These are phyloP conservation scores for Ormia ochracea DNA, from an alignment of 2,888 invertebrate species.

Conservation along the genomic window DNA sequence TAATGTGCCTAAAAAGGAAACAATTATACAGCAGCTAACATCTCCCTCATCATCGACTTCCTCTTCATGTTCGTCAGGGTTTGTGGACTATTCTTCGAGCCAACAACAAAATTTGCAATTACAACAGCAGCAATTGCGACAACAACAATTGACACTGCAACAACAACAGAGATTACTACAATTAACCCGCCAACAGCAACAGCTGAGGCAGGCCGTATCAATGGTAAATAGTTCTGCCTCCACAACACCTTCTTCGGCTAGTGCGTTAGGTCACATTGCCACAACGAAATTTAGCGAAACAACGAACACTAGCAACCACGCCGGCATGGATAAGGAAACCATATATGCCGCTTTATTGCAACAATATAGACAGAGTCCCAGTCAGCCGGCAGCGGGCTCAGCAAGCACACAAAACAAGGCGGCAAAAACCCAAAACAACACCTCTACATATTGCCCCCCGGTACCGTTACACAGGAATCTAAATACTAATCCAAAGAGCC, in stretches of 20 bases:
- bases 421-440: conserved; percentile 12
- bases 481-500: not conserved
- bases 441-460: conserved; percentile 64
- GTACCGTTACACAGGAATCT: conserved; percentile 70
- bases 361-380: conserved; percentile 74
- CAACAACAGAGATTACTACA: conserved; percentile 72
- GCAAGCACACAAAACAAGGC: conserved; percentile 3
- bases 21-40: conserved; percentile 76
- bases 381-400: conserved; percentile 45
- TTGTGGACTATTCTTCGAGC: conserved; percentile 69
- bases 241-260: not conserved
- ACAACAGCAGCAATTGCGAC: conserved; percentile 65
- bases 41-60: conserved; percentile 48
- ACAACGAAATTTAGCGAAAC: conserved; percentile 51
- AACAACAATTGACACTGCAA: conserved; percentile 63
- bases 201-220: conserved; percentile 70
- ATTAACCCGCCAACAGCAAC: conserved; percentile 72
- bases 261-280: not conserved
- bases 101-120: conserved; percentile 59
- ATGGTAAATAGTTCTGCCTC: conserved; percentile 31
- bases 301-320: conserved; percentile 52
- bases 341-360: conserved; percentile 74
- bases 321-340: conserved; percentile 71
- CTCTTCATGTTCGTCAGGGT: conserved; percentile 64
- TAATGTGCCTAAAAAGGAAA: conserved; percentile 48